Evolutionary conservation across 2,113 vertebrate species (phyloP).

Genomic region (Aleadryas rufinucha): DNA sequence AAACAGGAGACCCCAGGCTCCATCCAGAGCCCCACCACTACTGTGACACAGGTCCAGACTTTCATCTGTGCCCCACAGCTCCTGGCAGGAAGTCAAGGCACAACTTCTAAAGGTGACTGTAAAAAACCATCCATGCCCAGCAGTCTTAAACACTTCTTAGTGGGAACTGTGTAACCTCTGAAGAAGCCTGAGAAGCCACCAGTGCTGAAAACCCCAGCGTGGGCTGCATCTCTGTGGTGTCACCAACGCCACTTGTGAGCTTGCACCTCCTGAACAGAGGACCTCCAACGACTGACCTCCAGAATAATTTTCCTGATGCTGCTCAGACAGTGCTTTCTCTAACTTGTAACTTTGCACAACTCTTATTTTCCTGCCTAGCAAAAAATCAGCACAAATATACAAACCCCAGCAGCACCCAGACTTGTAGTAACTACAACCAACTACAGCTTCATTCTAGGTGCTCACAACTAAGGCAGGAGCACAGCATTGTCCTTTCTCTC

Average conservation of each 20-base stretch:
- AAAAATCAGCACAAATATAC: background rate
- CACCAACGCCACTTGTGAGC: background rate
- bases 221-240: background rate
- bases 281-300: fast-evolving
- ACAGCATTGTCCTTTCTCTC: background rate
- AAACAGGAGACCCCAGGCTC: background rate
- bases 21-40: background rate
- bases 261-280: background rate
- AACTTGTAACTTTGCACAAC: background rate
- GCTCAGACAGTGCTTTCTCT: background rate
- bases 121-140: background rate
- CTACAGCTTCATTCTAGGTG: background rate
- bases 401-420: background rate
- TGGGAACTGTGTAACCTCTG: background rate
- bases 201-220: fast-evolving
- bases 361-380: background rate
- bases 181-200: background rate
- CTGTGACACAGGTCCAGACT: background rate
- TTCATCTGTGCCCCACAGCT: background rate
- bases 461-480: background rate
- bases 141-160: background rate
- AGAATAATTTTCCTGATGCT: background rate
- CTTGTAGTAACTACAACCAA: background rate
- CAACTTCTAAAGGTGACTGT: background rate
- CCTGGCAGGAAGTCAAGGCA: background rate